Base-by-base conservation (phyloP, 2,113 vertebrate genomes). In the Orientallactaga bullata region DNA sequence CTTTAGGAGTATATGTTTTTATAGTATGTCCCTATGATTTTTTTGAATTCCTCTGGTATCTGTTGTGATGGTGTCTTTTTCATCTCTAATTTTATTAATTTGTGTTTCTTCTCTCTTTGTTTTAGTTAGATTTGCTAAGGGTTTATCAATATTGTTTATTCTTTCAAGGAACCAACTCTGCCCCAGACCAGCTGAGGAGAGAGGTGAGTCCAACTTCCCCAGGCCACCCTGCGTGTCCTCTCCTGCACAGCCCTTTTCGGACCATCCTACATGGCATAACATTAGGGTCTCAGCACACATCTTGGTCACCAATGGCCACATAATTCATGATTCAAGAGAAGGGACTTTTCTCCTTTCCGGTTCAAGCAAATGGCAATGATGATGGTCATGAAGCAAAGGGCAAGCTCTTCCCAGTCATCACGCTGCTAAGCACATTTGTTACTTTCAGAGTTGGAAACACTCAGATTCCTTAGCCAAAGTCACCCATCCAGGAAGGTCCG, bases 141-240 rank as follows among this genome's bases (percentile, higher is more conserved):
- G 42, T 47, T 47, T 47, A 47, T 47, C 42, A 47, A 47, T 47
- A 5, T 47, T 47, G 42, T 47, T 47, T 47, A 47, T 47, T 8
- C 8, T 47, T 47, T 47, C 42, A 47, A 47, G 8, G 42, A 47
- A 47, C 42, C 42, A 47, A 47, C 42, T 47, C 42, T 6, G 60
- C 63, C 66, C 61, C n/a, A 6, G 7, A 39, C 65, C 71, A 18
- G 20, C 12, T 66, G 35, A 3, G 5, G 37, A 35, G 69, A 78
- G 51, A 79, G 28, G 0, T 0, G 2, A 17, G 21, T 5, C 0
- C 9, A 21, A 24, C 15, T 2, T 37, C 76, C 24, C 0, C 35
- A 0, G 37, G 26, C 35, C 47, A 0, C 10, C 32, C 21, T 0
- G 0, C 60, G 11, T 0, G 6, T 24, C n/a, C 21, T 4, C 2